Base-by-base conservation (phyloP, 2,113 vertebrate species). In the Ifrita kowaldi region DNA sequence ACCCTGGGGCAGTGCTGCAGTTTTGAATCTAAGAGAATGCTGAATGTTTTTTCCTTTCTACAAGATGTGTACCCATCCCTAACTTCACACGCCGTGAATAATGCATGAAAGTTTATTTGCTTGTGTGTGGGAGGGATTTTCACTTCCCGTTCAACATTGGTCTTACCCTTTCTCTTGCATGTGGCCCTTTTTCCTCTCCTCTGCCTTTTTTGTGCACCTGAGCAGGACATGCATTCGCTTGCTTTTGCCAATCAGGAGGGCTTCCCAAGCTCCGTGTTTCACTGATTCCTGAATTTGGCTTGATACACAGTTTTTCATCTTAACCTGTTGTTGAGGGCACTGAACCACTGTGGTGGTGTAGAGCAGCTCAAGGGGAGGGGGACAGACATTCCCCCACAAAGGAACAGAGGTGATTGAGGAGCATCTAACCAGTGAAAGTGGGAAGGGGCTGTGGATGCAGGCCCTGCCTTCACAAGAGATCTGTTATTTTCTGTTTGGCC, bases 31-130 rank as follows among this genome's bases (percentile, higher is more conserved):
- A 10, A n/a, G 24, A 81, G 83, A 64, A 41, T 69, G 32, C 0
- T 11, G 24, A 63, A 74, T 65, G 33, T 0, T 37, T 65, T 78
- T 79, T 74, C 53, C 41, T 63, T 88, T 86, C 68, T 33, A 6
- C 64, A 67, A 64, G 92, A 88, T 46, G 10, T 74, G 68, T 84
- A 86, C 42, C 68, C 11, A 33, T 84, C 55, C 19, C 79, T 70
- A 57, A 30, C 80, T 88, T 83, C 68, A 74, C 59, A 88, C 27
- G 0, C 22, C 0, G 0, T 96, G 71, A 92, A 90, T 93, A 88
- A 93, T 94, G 52, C 80, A 95, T 75, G 52, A 50, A 15, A 49
- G 18, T 90, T 95, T 92, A 56, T 89, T 91, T 90, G 39, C 64
- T 76, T 86, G 59, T 64, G 49, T 3, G 12, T 49, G 60, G 39